Percentiles rank a stretch among this genome's conserved stretches.
phyloP scores from a whole-genome alignment of 2,113 vertebrate genomes.

The Rhegmatorhina hoffmannsi region DNA sequence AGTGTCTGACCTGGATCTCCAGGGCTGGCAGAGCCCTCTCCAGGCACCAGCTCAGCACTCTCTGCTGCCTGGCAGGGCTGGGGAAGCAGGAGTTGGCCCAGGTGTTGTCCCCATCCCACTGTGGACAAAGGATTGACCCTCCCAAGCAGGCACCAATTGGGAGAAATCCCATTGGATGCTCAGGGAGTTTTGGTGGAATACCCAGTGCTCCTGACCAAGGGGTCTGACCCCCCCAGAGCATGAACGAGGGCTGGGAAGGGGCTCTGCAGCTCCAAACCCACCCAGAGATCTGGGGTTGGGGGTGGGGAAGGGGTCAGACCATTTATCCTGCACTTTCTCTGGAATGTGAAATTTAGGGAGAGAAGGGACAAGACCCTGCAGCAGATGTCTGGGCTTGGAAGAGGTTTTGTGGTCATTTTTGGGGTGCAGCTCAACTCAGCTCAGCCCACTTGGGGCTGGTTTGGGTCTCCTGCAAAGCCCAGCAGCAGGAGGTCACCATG shows the following conservation, averaged over 20 bases:
- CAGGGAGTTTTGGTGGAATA: neutral
- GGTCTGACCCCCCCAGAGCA: neutral
- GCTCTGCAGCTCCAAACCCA: neutral
- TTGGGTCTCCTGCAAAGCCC: neutral
- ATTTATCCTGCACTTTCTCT: neutral
- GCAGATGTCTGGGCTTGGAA: neutral
- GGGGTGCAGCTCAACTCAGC: neutral
- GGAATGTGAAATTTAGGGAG: neutral
- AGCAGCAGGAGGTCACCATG: too few relatives aligned
- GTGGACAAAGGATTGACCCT: neutral
- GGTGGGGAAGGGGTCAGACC: neutral
- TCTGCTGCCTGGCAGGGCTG: neutral
- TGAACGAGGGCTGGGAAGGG: neutral
- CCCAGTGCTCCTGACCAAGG: rapidly evolving
- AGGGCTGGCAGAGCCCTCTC: neutral
- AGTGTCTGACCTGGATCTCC: rapidly evolving
- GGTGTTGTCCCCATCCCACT: neutral
- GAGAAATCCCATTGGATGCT: neutral
- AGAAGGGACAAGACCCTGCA: neutral
- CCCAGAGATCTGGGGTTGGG: rapidly evolving
- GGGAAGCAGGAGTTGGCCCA: neutral
- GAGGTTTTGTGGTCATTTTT: rapidly evolving
- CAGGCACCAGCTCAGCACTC: neutral
- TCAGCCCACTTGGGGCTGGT: rapidly evolving
- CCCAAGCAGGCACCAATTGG: rapidly evolving